Conservation (phyloP, 2,113 vertebrate species). For the Atherinomorus stipes region DNA sequence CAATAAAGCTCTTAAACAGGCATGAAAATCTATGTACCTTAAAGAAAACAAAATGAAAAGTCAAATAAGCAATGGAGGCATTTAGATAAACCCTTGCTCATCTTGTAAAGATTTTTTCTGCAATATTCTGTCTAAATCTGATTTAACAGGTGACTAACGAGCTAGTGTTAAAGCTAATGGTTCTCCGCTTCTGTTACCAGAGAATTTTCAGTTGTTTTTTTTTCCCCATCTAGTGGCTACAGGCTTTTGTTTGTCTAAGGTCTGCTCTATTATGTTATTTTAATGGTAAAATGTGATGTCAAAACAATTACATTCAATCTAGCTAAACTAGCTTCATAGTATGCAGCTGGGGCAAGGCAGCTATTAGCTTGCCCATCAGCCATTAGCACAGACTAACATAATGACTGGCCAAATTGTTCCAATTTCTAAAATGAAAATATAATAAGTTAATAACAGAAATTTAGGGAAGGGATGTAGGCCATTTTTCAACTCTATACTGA, state of each 20-base stretch:
- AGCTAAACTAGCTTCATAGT: not conserved
- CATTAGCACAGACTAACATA: too few species aligned
- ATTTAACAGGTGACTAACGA: slow-evolving; percentile 1
- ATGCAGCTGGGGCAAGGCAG: not conserved
- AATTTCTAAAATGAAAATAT: too few species aligned
- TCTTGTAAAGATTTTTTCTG: not conserved
- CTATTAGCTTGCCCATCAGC: too few species aligned
- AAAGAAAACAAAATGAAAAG: not conserved
- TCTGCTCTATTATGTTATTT: too few species aligned
- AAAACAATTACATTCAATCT: too few species aligned
- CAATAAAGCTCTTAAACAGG: not conserved
- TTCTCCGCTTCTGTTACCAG: not conserved
- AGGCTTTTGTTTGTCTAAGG: not conserved
- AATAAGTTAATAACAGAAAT: too few species aligned
- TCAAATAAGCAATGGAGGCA: not conserved
- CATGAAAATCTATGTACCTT: not conserved
- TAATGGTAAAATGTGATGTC: too few species aligned
- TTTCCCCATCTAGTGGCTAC: too few species aligned
- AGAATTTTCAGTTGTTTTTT: not conserved
- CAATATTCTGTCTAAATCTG: not conserved
- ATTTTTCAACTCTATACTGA: too few species aligned
- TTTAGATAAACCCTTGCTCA: not conserved
- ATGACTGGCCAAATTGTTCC: too few species aligned
- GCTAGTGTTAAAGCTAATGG: not conserved
- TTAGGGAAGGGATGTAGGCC: too few species aligned